These are phyloP conservation scores for Nephrotoma appendiculata DNA, from an alignment of 2,888 invertebrate genomes.

Conservation along the genomic window DNA sequence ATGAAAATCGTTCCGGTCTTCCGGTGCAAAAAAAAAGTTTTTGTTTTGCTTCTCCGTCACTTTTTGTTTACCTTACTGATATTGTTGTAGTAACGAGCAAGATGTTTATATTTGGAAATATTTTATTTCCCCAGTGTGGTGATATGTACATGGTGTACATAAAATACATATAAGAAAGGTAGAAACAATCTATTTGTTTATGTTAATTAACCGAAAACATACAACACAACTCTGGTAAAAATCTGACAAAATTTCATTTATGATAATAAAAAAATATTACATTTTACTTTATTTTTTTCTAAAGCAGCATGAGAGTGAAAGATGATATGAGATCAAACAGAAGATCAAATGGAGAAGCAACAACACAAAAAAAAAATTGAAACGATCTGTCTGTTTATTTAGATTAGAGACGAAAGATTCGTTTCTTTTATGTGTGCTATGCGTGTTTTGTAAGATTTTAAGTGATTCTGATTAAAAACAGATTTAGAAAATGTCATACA, in stretches of 20 bases:
- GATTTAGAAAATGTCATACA: not conserved
- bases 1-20: not conserved
- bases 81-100: not conserved
- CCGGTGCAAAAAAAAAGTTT: not conserved
- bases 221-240: not conserved
- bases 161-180: not conserved
- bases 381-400: not conserved
- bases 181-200: not conserved
- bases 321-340: not conserved
- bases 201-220: not conserved
- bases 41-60: not conserved
- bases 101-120: not conserved
- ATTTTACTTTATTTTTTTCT: not conserved
- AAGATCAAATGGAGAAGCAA: not conserved
- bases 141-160: not conserved
- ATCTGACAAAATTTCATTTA: not conserved
- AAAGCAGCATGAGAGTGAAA: not conserved
- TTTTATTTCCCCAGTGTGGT: not conserved
- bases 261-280: not conserved
- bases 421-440: not conserved
- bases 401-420: not conserved
- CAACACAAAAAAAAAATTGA: not conserved
- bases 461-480: not conserved
- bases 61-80: not conserved
- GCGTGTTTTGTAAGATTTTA: not conserved